Evolutionary conservation across 2,113 vertebrate genomes (phyloP).

Genomic region (Aleadryas rufinucha): DNA sequence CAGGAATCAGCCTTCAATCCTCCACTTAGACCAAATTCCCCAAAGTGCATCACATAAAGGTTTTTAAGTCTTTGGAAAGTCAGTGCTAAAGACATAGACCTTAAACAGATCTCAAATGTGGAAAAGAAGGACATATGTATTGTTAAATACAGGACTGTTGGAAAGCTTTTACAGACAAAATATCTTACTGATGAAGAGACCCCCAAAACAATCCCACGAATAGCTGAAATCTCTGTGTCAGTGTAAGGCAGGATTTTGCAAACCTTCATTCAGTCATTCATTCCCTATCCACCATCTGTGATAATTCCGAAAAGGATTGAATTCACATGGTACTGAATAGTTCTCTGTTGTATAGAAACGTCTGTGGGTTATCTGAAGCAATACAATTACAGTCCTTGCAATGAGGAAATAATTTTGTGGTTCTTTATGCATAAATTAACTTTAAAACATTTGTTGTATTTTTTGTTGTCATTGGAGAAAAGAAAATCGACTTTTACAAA

Average conservation of each 20-base stretch:
- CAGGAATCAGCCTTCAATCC: background rate
- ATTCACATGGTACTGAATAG: conserved; percentile 44
- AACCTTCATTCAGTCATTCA: conserved; percentile 24
- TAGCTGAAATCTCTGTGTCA: background rate
- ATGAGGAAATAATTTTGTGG: conserved; percentile 23
- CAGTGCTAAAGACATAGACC: background rate
- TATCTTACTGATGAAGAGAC: background rate
- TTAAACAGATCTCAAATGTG: background rate
- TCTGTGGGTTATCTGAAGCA: conserved; percentile 18
- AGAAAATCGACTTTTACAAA: background rate
- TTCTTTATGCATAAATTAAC: background rate
- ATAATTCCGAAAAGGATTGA: conserved; percentile 17
- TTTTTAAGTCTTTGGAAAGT: background rate
- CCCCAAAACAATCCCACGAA: background rate
- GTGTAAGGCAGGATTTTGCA: background rate
- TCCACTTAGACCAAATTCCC: background rate
- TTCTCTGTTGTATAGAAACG: conserved; percentile 23
- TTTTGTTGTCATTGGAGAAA: background rate
- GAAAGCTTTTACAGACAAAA: background rate
- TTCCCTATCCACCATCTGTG: conserved; percentile 9
- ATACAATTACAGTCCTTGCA: background rate
- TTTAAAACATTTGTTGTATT: background rate
- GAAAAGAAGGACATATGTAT: background rate
- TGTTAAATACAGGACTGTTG: background rate
- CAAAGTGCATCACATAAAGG: background rate